Percentiles rank a stretch among this genome's conserved stretches.
Evolutionary conservation across 2,113 vertebrate species (phyloP).

Genomic region (Indri indri): DNA sequence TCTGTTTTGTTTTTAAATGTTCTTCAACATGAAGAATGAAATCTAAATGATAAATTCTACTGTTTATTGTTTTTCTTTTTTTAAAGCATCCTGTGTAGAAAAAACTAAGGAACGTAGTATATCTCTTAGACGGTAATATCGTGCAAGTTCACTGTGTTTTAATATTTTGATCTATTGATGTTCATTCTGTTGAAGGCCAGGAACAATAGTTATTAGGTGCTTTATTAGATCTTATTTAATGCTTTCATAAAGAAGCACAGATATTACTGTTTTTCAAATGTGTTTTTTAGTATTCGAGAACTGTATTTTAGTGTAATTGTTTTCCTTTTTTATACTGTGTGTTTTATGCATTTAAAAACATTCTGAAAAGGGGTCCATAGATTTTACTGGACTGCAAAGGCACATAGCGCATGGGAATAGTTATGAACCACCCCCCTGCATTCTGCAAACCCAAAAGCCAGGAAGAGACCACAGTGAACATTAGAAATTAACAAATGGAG

Average conservation of each 20-base stretch:
- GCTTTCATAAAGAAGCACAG: conserved; percentile 26
- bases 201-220: neutral
- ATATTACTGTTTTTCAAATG: conserved; percentile 19
- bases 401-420: neutral
- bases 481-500: neutral
- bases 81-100: neutral
- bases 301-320: neutral
- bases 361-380: neutral
- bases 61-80: neutral
- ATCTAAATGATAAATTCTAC: neutral
- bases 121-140: neutral
- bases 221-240: neutral
- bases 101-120: neutral
- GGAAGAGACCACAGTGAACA: neutral
- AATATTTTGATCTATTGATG: neutral
- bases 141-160: neutral
- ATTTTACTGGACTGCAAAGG: neutral
- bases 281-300: conserved; percentile 22
- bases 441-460: neutral
- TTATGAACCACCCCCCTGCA: neutral
- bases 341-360: conserved; percentile 36
- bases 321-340: neutral
- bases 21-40: neutral
- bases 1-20: neutral
- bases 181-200: neutral